Base-by-base conservation (phyloP, 2,888 invertebrate genomes). In the Strigamia transsilvanica region DNA sequence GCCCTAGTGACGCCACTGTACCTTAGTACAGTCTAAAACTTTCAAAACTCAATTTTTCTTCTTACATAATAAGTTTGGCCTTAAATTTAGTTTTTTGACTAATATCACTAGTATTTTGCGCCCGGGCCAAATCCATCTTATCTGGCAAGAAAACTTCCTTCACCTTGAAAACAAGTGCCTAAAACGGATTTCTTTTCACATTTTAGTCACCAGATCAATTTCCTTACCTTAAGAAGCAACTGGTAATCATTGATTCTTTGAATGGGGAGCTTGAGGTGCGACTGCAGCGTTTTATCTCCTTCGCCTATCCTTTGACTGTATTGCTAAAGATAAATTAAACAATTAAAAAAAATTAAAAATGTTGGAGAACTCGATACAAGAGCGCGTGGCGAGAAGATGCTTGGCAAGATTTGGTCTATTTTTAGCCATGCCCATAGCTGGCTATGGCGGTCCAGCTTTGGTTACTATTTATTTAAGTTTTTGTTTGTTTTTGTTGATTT, bases 191-290 rank as follows among this genome's bases (percentile, higher is more conserved):
- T 27, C 3, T 27, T 27, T 27, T 27, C 2, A 3, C 27, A 3
- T 27, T 27, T 27, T 27, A 27, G 27, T 27, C 27, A n/a, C 56
- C 4, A 2, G 9, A 9, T 21, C 18, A 56, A n/a, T 56, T 56
- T 56, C 27, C 84, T 83, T 89, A 95, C 97, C 94, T 96, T 96
- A 85, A 98, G 91, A 84, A 97, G 92, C 86, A 96, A 93, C 90
- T 97, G 96, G 89, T 97, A 97, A 91, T 97, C 96, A 93, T 96
- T 96, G 88, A 97, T 96, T 88, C 97, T 92, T 91, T 97, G 96
- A 87, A 96, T 94, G 86, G 97, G 96, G 86, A 97, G 92, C 90
- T 96, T 95, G 86, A 97, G 91, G 90, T 97, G 96, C 89, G 97
- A 97, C 86, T 93, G 91, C 86, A 96, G 91, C 86, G 92, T 93